Evolutionary conservation across 2,888 invertebrate species (phyloP).

Genomic region (Nasonovia ribisnigri): DNA sequence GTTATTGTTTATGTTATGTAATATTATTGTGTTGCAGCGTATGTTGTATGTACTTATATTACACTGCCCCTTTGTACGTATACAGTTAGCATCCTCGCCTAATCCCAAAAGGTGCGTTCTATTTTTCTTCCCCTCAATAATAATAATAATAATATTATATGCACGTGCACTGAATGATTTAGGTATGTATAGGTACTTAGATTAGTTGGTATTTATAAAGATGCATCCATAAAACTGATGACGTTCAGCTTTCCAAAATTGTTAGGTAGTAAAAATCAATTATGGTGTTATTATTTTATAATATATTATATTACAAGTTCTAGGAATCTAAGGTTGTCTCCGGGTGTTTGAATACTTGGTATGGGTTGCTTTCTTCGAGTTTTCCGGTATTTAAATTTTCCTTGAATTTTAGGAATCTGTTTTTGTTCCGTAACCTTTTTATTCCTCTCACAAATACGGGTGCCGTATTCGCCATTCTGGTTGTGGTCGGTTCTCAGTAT

Average conservation of each 20-base stretch:
- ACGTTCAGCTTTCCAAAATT: neutral
- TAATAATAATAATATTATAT: neutral
- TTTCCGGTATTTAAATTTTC: too few species aligned
- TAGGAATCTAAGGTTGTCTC: too few species aligned
- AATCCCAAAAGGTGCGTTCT: neutral
- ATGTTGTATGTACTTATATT: neutral
- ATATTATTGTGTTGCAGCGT: neutral
- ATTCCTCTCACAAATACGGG: too few species aligned
- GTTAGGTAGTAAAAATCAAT: neutral
- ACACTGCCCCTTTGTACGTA: neutral
- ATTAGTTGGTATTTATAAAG: neutral
- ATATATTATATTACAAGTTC: neutral
- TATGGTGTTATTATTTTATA: neutral
- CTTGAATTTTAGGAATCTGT: too few species aligned
- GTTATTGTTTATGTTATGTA: neutral
- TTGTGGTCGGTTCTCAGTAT: too few species aligned
- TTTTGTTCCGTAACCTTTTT: too few species aligned
- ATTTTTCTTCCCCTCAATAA: neutral
- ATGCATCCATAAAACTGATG: neutral
- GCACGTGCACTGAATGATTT: neutral
- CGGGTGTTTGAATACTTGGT: too few species aligned
- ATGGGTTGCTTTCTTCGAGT: too few species aligned
- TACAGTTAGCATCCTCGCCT: neutral
- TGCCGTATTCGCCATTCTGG: too few species aligned
- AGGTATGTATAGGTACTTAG: neutral